Evolutionary conservation across 2,113 vertebrate genomes (phyloP), one percentile per base, ranked within the genome.

Genomic region (Spea bombifrons): DNA sequence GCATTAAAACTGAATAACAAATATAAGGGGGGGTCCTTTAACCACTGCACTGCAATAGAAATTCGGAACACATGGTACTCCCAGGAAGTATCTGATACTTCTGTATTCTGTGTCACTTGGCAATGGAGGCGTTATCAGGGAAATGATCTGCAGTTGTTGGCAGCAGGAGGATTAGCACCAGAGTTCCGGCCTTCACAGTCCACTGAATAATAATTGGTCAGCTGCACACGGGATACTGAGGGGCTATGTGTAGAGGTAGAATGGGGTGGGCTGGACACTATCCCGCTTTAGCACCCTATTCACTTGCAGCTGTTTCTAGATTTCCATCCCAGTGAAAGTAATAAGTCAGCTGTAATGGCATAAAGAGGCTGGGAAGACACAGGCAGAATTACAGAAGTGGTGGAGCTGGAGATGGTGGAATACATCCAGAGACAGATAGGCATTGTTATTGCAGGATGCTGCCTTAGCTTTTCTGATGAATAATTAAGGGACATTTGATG

Each of bases 381-480:
- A 66, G 17, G 8, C 55, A 74, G 44, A 80, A 68, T 68, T 64
- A 68, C 67, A 71, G 49, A 67, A 73, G 71, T 74, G 78, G 64
- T 43, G 8, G 47, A 64, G 64, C 48, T 61, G 65, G 50, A 66
- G 71, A 73, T 66, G 47, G 13, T 55, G 73, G 64, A 71, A 80
- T 59, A 66, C 66, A 61, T 73, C 17, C 64, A 67, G 71, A 80
- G 71, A 80, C 64, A 68, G 78, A 74, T 74, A 80, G 67, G 74
- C 78, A 80, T 80, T 80, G 78, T 80, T 80, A 74, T 68, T 80
- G 71, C 78, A 80, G 78, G 78, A 80, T 80, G 78, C 78, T 74
- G 78, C 65, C 71, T 68, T 57, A 66, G 77, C 77, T 79, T 48
- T 67, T 47, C 70, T 80, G 63, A 73, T 80, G 71, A 80, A 80